phyloP scores from a whole-genome alignment of 1,140 invertebrate species.

The Aphidius ervi region DNA sequence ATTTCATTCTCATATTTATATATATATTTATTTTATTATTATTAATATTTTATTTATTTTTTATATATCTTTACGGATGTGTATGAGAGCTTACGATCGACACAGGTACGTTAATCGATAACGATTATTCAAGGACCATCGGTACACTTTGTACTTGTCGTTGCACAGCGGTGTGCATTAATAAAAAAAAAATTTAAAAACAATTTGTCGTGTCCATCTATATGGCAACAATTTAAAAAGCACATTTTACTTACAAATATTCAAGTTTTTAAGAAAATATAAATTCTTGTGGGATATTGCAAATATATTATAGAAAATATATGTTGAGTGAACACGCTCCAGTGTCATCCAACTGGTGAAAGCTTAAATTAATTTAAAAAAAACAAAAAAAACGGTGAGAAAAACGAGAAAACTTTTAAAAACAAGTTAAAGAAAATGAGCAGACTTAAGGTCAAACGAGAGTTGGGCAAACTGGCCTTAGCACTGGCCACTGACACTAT shows the following conservation, averaged over 20 bases:
- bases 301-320: conserved; percentile 1
- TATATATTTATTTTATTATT: neutral
- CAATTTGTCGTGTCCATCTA: neutral
- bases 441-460: neutral
- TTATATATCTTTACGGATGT: conserved; percentile 1
- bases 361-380: no score
- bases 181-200: neutral
- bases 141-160: conserved; percentile 14
- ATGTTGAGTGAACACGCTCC: neutral
- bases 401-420: neutral
- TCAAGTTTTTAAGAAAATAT: neutral
- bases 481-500: neutral
- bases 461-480: neutral
- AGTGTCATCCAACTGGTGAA: neutral
- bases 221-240: no score
- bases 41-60: neutral
- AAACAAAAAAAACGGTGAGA: no score
- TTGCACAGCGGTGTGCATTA: conserved; percentile 1
- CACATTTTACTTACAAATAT: no score
- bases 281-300: conserved; percentile 4
- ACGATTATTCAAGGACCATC: conserved; percentile 14
- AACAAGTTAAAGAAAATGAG: conserved; percentile 7
- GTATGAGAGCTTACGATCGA: conserved; percentile 5
- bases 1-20: conserved; percentile 1
- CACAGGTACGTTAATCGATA: conserved; percentile 13